A percentile compares a stretch with the other conserved stretches of the same genome.
Conservation (phyloP, 2,113 vertebrate genomes). For the Oncorhynchus mykiss region DNA sequence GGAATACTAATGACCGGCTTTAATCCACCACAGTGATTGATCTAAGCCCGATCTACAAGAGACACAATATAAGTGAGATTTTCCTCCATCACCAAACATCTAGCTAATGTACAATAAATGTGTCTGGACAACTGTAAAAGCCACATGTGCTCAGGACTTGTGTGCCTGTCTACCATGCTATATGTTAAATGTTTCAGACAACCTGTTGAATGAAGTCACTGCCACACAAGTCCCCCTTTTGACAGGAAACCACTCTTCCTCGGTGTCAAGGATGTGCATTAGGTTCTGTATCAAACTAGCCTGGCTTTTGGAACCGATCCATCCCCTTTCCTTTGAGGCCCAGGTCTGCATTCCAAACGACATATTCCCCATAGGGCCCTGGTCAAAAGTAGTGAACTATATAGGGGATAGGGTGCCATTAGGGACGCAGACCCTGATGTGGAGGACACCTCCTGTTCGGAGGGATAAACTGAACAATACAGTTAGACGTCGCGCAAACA, state of each 20-base stretch:
- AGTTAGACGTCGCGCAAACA: neutral
- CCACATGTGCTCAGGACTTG: neutral
- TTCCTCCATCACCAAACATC: neutral
- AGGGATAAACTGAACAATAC: constrained; percentile 9
- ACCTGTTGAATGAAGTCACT: neutral
- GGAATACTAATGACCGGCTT: constrained; percentile 4
- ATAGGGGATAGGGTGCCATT: neutral
- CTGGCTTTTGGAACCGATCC: no score
- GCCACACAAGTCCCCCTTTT: neutral
- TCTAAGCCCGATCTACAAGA: neutral
- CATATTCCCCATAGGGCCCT: no score
- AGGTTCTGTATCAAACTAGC: no score
- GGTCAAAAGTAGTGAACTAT: neutral
- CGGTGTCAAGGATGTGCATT: no score
- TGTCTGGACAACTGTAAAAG: neutral
- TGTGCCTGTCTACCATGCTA: neutral
- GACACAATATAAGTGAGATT: neutral
- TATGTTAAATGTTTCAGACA: neutral
- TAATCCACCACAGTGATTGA: neutral
- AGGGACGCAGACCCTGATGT: neutral
- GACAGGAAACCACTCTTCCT: constrained; percentile 3
- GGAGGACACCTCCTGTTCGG: neutral
- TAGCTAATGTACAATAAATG: neutral
- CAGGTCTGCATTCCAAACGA: no score
- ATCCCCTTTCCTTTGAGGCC: no score